phyloP scores from a whole-genome alignment of 2,797 vertebrate species.

The Benthosema pterotum region DNA sequence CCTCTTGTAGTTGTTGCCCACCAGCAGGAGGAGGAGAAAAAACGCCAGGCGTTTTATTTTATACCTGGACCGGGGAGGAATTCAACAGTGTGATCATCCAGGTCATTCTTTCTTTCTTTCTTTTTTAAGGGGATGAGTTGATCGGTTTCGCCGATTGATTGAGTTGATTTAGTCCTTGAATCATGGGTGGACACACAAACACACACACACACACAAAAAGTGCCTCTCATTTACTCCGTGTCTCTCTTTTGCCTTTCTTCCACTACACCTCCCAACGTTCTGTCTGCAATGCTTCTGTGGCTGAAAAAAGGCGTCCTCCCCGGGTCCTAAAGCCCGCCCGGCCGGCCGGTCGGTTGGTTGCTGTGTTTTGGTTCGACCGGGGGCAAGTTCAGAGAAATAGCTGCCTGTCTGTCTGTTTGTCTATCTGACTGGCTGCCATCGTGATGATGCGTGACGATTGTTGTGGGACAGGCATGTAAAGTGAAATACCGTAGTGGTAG shows the following conservation, averaged over 20 bases:
- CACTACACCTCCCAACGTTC: slow-evolving; percentile 82
- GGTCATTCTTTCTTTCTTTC: too few relatives aligned
- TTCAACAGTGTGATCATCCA: slow-evolving; percentile 82
- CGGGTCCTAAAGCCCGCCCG: slow-evolving; percentile 78
- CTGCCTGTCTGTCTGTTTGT: too few relatives aligned
- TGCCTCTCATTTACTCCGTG: slow-evolving; percentile 84
- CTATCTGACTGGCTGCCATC: too few relatives aligned
- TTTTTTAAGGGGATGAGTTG: slow-evolving; percentile 37
- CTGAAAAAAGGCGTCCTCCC: slow-evolving; percentile 49
- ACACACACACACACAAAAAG: too few relatives aligned
- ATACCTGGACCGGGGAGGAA: slow-evolving; percentile 75
- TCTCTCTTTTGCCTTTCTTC: slow-evolving; percentile 80
- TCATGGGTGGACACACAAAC: slow-evolving; percentile 75
- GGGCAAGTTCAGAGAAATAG: too few relatives aligned
- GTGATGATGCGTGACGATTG: neutral
- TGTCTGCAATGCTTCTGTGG: slow-evolving; percentile 78
- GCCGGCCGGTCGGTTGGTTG: too few relatives aligned
- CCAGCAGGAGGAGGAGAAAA: slow-evolving; percentile 73
- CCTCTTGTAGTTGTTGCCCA: slow-evolving; percentile 58
- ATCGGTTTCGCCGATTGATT: slow-evolving; percentile 71
- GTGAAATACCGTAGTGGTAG: neutral
- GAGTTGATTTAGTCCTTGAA: slow-evolving; percentile 79
- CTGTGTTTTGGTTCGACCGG: neutral
- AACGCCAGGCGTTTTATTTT: slow-evolving; percentile 70
- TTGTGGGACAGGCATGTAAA: neutral